These are phyloP conservation scores for Serilophus lunatus DNA, from an alignment of 2,113 vertebrate genomes.

Conservation along the genomic window DNA sequence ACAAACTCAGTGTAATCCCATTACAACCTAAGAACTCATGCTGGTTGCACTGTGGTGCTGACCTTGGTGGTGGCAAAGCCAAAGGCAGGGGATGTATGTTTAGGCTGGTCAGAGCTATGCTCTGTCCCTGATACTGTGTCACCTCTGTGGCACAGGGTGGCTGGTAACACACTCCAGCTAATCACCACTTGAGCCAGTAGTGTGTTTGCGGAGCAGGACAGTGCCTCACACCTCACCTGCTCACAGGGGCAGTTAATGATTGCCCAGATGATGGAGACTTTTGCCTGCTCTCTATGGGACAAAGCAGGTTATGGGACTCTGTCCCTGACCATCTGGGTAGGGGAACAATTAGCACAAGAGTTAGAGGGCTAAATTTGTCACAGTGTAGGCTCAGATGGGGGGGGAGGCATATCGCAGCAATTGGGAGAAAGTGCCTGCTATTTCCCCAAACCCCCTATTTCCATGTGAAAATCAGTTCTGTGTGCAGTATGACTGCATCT, in stretches of 20 bases:
- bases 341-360: background rate
- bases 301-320: background rate
- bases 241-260: background rate
- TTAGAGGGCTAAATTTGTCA: background rate
- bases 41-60: background rate
- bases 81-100: background rate
- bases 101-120: background rate
- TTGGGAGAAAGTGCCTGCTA: background rate
- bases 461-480: background rate
- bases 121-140: background rate
- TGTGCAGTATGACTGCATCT: background rate
- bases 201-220: background rate
- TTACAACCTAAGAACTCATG: accelerated
- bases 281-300: background rate
- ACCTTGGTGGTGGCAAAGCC: background rate
- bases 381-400: background rate
- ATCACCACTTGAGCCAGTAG: background rate
- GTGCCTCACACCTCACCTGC: background rate
- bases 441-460: background rate
- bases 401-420: background rate
- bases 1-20: background rate
- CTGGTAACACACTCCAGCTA: background rate
- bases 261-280: background rate
- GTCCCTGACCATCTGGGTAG: background rate
- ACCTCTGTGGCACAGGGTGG: background rate